Percentiles rank a stretch among this genome's conserved stretches.
Conservation (phyloP, 2,113 vertebrate species). For the Lipotes vexillifer region DNA sequence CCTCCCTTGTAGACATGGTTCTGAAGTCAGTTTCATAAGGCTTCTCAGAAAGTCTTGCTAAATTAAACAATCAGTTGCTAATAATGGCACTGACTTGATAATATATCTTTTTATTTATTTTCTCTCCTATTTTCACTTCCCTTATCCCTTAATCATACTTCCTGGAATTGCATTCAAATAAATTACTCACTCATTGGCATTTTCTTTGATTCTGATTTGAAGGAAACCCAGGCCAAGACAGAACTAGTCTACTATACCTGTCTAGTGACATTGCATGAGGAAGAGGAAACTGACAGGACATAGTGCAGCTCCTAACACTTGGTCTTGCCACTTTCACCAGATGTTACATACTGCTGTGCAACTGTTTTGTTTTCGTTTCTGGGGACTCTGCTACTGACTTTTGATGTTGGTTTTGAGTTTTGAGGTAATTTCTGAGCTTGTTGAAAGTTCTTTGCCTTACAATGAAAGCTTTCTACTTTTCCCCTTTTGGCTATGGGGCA, state of each 20-base stretch:
- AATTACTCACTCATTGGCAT: background rate
- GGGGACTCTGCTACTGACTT: background rate
- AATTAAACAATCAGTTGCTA: background rate
- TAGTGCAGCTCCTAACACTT: background rate
- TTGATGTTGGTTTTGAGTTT: background rate
- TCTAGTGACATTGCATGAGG: background rate
- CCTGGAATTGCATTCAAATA: background rate
- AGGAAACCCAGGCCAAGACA: background rate
- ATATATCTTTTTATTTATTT: background rate
- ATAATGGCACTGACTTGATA: background rate
- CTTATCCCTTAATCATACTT: background rate
- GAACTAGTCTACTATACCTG: background rate
- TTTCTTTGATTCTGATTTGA: background rate
- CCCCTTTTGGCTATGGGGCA: background rate
- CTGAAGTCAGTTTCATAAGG: background rate
- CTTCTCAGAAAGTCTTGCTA: background rate
- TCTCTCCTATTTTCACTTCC: background rate
- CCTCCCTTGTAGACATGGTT: background rate
- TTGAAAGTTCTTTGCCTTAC: background rate
- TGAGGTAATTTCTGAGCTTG: background rate
- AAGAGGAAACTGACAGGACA: background rate
- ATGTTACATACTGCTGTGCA: background rate
- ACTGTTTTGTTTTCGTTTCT: background rate
- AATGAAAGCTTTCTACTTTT: background rate
- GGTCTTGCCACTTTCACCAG: background rate